Percentiles rank a stretch among this genome's conserved stretches.
Evolutionary conservation across 2,113 vertebrate genomes (phyloP).

Genomic region (Archilochus colubris): DNA sequence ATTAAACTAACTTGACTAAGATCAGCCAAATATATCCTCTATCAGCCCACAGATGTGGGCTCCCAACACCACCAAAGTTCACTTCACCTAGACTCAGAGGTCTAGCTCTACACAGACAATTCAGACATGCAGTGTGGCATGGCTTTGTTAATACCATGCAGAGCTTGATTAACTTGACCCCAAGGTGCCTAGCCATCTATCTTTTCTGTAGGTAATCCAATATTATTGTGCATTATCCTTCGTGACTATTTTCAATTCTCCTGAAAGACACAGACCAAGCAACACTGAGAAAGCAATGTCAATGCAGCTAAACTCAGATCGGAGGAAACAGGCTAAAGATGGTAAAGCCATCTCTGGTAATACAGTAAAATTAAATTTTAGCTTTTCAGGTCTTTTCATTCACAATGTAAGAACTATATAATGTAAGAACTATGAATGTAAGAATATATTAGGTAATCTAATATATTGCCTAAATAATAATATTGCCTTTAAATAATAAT

Average conservation of each 20-base stretch:
- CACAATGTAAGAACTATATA: background rate
- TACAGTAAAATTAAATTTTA: background rate
- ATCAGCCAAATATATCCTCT: background rate
- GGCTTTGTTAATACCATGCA: background rate
- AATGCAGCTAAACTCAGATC: background rate
- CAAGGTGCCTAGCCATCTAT: background rate
- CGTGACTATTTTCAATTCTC: background rate
- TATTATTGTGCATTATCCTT: background rate
- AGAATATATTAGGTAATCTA: background rate
- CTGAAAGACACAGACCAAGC: background rate
- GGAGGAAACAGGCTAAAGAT: background rate
- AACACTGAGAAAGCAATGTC: background rate
- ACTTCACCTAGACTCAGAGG: background rate
- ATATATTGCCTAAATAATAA: background rate
- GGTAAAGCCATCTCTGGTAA: background rate
- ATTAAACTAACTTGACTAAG: background rate
- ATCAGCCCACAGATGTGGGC: background rate
- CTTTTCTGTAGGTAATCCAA: background rate
- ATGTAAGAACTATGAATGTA: too few species aligned
- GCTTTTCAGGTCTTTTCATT: background rate
- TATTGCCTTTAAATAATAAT: too few species aligned
- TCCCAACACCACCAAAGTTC: background rate
- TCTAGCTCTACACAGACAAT: background rate
- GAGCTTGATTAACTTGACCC: background rate
- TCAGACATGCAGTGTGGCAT: fast-evolving